phyloP scores from a whole-genome alignment of 1,140 invertebrate species.

The Cepaea nemoralis region DNA sequence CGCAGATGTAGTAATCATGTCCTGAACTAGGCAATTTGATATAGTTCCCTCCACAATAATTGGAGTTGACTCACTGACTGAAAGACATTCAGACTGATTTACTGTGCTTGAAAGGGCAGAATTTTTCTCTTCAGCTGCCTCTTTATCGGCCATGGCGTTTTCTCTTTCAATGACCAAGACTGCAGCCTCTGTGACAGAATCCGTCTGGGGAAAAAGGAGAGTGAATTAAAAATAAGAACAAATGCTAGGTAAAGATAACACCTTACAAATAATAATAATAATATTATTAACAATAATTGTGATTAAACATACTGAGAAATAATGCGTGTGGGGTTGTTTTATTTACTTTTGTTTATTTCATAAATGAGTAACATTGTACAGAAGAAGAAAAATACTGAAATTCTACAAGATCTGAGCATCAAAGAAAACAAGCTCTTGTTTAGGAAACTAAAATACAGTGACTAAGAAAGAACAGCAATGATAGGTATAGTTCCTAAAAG shows the following conservation, averaged over 20 bases:
- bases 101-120: not conserved
- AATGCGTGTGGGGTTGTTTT: too few species aligned
- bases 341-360: too few species aligned
- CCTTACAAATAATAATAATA: not conserved
- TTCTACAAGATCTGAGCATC: too few species aligned
- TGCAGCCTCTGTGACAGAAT: not conserved
- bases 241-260: not conserved
- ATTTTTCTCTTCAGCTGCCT: slow-evolving; percentile 6
- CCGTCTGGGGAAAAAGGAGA: not conserved
- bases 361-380: too few species aligned
- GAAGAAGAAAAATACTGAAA: too few species aligned
- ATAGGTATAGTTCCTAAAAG: too few species aligned
- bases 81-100: not conserved
- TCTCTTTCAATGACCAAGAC: slow-evolving; percentile 6
- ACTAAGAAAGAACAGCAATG: too few species aligned
- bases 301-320: too few species aligned
- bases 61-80: not conserved
- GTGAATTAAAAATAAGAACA: not conserved
- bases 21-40: slow-evolving; percentile 36
- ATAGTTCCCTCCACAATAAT: slow-evolving; percentile 23
- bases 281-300: not conserved
- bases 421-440: too few species aligned
- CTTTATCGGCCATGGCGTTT: not conserved
- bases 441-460: too few species aligned
- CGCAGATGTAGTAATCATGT: slow-evolving; percentile 38